These are phyloP conservation scores for Emydoidea blandingii DNA, from an alignment of 2,797 vertebrate species.

Conservation along the genomic window DNA sequence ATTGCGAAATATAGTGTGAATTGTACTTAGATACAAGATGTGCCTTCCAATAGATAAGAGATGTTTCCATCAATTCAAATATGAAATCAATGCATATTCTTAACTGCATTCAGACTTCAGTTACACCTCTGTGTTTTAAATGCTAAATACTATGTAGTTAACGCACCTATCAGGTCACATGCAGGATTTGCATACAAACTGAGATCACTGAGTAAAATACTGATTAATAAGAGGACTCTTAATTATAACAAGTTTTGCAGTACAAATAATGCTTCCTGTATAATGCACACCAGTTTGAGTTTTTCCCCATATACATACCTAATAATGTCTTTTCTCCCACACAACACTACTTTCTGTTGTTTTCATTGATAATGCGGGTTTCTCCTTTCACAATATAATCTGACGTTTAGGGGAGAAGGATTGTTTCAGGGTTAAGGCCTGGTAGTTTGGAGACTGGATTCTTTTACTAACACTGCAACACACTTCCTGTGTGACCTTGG, in stretches of 20 bases:
- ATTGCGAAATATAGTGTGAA: conserved; percentile 21
- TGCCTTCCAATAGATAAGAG: not conserved
- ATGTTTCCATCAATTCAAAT: conserved; percentile 22
- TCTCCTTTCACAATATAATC: not conserved
- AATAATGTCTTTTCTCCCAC: not conserved
- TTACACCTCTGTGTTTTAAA: not conserved
- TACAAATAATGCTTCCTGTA: conserved; percentile 23
- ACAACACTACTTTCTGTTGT: not conserved
- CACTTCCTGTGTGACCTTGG: not conserved
- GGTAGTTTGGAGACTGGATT: not conserved
- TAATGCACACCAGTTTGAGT: conserved; percentile 20
- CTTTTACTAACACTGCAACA: not conserved
- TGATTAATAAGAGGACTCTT: conserved; percentile 2
- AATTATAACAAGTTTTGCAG: conserved; percentile 51
- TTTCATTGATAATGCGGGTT: not conserved
- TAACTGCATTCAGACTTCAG: not conserved
- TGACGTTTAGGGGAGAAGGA: not conserved
- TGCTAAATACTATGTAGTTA: not conserved
- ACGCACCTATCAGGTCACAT: not conserved
- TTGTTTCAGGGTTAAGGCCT: not conserved
- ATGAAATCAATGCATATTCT: conserved; percentile 30
- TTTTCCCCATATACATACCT: not conserved
- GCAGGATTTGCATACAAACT: conserved; percentile 43
- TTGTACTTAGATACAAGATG: not conserved
- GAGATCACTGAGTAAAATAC: conserved; percentile 43